phyloP scores from a whole-genome alignment of 2,888 invertebrate species.

The Brenthis ino region DNA sequence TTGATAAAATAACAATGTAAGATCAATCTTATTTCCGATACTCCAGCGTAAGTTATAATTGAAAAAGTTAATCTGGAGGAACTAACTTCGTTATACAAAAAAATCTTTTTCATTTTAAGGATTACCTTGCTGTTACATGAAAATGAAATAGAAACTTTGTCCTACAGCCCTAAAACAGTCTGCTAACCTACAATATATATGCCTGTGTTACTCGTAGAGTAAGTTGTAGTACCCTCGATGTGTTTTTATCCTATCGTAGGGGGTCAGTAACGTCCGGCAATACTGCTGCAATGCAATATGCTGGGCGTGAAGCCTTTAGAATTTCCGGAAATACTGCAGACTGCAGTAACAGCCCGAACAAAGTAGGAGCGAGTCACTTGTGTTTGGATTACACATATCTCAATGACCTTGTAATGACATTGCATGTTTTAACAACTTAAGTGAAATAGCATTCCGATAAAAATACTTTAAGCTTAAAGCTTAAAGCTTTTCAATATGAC shows the following conservation, averaged over 20 bases:
- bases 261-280: no score
- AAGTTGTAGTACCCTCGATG: no score
- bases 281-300: no score
- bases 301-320: no score
- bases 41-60: slow-evolving; percentile 23
- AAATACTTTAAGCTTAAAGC: slow-evolving; percentile 19
- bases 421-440: slow-evolving; percentile 14
- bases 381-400: neutral
- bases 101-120: neutral
- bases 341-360: neutral
- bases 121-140: no score
- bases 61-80: slow-evolving; percentile 19
- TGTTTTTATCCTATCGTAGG: no score
- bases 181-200: no score
- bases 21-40: slow-evolving; percentile 18
- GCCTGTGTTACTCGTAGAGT: no score
- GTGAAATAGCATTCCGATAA: slow-evolving; percentile 4
- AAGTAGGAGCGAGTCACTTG: no score
- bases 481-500: slow-evolving; percentile 16
- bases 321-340: no score
- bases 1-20: slow-evolving; percentile 16
- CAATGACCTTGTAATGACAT: slow-evolving; percentile 13
- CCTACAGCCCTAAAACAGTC: no score
- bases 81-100: neutral
- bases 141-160: no score